Evolutionary conservation across 1,140 invertebrate genomes (phyloP), one percentile per base, ranked within the genome.

Genomic region (Zelostemma sp.): DNA sequence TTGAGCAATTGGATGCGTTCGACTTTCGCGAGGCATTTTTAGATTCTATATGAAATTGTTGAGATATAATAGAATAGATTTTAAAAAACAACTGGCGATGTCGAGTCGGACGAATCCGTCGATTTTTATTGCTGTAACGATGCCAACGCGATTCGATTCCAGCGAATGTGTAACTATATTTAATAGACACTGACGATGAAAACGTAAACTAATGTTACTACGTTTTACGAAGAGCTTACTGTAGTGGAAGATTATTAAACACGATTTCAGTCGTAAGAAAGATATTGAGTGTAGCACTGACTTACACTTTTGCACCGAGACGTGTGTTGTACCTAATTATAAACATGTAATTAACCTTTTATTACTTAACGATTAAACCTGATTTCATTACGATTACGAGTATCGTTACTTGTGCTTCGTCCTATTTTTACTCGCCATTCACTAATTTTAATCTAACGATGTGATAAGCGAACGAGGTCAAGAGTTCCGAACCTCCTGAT

Each of bases 221-320:
- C 80, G 83, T 85, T 84, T 85, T 84, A 85, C 77, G 80, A 85
- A 85, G 84, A 85, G 84, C 84, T 85, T 85, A 85, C 80, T 85
- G 83, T 85, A 85, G 84, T 82, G 75, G 77, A 84, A 79, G 78
- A 84, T 80, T 81, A 85, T 84, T 84, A 83, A 85, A 82, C 76
- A 80, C 75, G 74, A 78, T 75, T 79, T 81, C 79, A 83, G 72
- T 81, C 79, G 71, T 81, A 75, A 82, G 72, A 77, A 80, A 81
- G 69, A 72, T 73, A 78, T 77, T 78, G 75, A 75, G 77, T 77
- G 77, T 78, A 78, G 75, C 74, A 80, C 76, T 76, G 68, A 80
- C 83, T 85, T 84, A 85, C 81, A 85, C 82, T 85, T 85, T 85
- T 85, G 84, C 84, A 85, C 84, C 64, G 83, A 83, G 78, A 83